Base-by-base conservation (phyloP, 2,797 vertebrate genomes). In the Ptychadena robeensis region DNA sequence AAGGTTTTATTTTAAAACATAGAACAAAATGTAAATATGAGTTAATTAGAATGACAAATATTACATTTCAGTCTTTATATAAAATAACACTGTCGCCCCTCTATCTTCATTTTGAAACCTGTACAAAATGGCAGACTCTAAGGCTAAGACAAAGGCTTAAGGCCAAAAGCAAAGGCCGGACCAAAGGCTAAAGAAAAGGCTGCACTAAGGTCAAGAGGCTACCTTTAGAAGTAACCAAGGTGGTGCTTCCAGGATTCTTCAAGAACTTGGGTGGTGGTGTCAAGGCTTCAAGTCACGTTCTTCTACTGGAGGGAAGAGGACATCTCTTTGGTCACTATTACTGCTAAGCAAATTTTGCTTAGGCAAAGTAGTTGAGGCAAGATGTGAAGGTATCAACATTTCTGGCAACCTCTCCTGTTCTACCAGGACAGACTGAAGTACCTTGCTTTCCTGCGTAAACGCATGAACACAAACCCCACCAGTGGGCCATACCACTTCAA, bases 381-480 rank as follows among this genome's bases (percentile, higher is more conserved):
- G 96, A 88, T 98, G 97, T 31, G 97, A 98, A 86, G 96, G 96
- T 70, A 97, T 98, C 91, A 97, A 97, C 89, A 97, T 98, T 83
- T 98, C 97, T 0, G 96, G 97, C 27, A 98, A 98, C 88, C n/a
- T n/a, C n/a, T n/a, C n/a, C n/a, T n/a, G n/a, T 98, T 98, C 90
- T 98, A 98, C 88, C 94, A 96, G 9, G 98, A 98, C 87, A 98
- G 97, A 83, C 59, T 97, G 88, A 98, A 98, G 88, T 98, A 97
- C 83, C 88, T 98, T 91, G 93, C 97, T 27, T 98, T 98, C 86
- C 93, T 98, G 80, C 94, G 96, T 0, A 98, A 98, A 88, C 93
- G 96, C 84, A 98, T 98, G 97, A 98, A 98, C 92, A 98, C 97
- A 88, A 98, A 98, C 87, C 97, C 97, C 0, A 97, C 97, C n/a